Conservation (phyloP, 2,797 vertebrate genomes). For the Poeciliopsis infans region DNA sequence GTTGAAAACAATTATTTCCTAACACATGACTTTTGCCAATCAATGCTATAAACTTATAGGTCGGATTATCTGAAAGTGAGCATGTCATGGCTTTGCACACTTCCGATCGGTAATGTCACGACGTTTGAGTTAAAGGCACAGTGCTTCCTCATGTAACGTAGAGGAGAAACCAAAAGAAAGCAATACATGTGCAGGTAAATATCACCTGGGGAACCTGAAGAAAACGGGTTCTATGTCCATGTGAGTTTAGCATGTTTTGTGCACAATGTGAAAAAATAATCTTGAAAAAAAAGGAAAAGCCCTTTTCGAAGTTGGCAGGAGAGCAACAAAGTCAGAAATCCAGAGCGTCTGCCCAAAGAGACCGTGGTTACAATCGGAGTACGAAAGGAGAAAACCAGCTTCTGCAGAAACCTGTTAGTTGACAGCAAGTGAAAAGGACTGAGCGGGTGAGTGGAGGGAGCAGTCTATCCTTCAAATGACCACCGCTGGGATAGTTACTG, state of each 20-base stretch:
- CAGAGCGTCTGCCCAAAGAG: neutral
- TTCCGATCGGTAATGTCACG: neutral
- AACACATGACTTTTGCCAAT: no score
- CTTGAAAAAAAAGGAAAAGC: neutral
- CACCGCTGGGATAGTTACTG: neutral
- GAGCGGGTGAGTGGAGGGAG: no score
- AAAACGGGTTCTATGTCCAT: neutral
- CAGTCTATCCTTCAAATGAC: constrained; percentile 1
- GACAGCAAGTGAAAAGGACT: neutral
- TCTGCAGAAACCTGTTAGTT: neutral
- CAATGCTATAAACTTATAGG: no score
- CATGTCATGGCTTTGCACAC: neutral
- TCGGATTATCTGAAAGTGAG: neutral
- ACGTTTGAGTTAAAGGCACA: neutral
- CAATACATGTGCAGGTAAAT: neutral
- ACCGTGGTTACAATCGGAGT: neutral
- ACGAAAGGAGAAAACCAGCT: neutral
- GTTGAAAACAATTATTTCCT: no score
- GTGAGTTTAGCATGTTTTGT: neutral
- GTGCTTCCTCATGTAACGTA: no score
- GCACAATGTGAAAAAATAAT: neutral
- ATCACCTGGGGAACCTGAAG: no score
- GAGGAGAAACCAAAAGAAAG: neutral
- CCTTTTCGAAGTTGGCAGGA: neutral
- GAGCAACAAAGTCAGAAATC: neutral